Base-by-base conservation (phyloP, 2,888 invertebrate species). In the Machimus rusticus region DNA sequence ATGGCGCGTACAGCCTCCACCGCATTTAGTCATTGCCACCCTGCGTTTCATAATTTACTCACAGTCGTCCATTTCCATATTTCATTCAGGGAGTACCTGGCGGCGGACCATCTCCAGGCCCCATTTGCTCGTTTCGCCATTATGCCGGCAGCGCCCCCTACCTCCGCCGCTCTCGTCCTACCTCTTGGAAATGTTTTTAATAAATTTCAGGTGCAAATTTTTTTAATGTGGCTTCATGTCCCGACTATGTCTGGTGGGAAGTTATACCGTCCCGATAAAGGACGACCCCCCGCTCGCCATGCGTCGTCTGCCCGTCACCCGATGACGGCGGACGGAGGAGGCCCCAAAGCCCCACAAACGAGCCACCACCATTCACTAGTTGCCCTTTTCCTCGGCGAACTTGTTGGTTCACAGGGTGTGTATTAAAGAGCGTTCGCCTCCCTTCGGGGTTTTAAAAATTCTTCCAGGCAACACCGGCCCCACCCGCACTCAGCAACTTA, bases 141-240 rank as follows among this genome's bases (percentile, higher is more conserved):
- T 9, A 79, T 51, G 28, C 79, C 79, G 12, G 46, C 28, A 66
- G 19, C 51, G 34, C 51, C 16, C 51, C 23, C 28, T 28, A 3
- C 4, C 0, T 12, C 66, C 8, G 0, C 14, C 12, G 12, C 55
- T 66, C 23, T 66, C 19, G 9, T 23, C 66, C 23, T 28, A 28
- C 2, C 31, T 79, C 31, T 55, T 79, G 23, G n/a, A 46, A 78
- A 78, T 78, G 43, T 79, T 79, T 79, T 51, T 79, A 46, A 79
- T 55, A 46, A 79, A 79, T 79, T 79, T 79, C 79, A 79, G 79
- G 55, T 79, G 79, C 79, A 79, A 79, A 79, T 51, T 79, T 79
- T 66, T 79, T 79, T 79, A 79, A 79, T 79, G 79, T 79, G 51
- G 79, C 46, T 79, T 16, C 51, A 51, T 28, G 79, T 28, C 79